A percentile compares a stretch with the other conserved stretches of the same genome.
Conservation (phyloP, 2,113 vertebrate genomes). For the Platysteira castanea region DNA sequence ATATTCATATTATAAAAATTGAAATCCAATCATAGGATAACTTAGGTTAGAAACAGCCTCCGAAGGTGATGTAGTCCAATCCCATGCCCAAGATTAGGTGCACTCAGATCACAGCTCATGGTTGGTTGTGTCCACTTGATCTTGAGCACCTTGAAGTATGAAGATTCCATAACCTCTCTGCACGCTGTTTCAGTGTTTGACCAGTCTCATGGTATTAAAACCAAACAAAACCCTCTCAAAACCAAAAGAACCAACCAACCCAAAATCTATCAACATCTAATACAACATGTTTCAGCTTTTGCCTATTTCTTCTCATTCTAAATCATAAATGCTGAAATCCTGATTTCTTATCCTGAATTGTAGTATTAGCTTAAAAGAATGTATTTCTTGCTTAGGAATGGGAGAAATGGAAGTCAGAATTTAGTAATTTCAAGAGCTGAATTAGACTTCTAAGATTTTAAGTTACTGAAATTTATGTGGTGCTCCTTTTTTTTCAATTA, state of each 20-base stretch:
- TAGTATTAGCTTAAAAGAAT: neutral
- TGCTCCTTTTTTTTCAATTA: neutral
- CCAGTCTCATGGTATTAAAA: neutral
- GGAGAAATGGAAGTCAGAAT: neutral
- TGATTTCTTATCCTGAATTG: neutral
- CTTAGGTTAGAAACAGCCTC: neutral
- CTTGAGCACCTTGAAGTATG: neutral
- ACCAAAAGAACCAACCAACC: neutral
- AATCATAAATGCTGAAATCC: neutral
- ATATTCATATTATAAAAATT: neutral
- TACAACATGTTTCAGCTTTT: neutral
- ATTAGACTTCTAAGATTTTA: neutral
- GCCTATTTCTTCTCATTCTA: fast-evolving
- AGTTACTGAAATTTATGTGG: neutral
- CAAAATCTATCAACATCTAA: neutral
- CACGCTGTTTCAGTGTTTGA: neutral
- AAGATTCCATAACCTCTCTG: neutral
- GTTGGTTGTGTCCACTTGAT: neutral
- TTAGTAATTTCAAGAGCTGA: neutral
- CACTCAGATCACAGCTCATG: neutral
- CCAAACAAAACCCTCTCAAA: neutral
- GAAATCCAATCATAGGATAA: neutral
- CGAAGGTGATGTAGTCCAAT: neutral
- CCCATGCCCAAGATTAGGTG: neutral
- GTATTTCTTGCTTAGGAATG: neutral